Evolutionary conservation across 2,113 vertebrate genomes (phyloP).

Genomic region (Cyprinodon brontotheroides): DNA sequence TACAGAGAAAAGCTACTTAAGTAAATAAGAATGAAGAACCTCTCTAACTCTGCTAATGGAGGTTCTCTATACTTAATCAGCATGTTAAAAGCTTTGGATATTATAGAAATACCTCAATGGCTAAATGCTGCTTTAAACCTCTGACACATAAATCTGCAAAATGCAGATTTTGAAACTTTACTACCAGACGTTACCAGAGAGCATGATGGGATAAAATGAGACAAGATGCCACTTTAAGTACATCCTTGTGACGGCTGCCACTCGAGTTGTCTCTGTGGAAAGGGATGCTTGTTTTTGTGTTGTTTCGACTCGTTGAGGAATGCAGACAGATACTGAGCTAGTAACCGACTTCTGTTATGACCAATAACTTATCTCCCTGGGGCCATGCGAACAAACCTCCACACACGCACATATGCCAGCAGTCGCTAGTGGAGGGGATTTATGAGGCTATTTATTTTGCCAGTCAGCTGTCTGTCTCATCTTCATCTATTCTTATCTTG

Average conservation of each 20-base stretch:
- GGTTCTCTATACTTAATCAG: no score
- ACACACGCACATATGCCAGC: conserved; percentile 1
- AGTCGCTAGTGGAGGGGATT: conserved; percentile 34
- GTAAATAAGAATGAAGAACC: no score
- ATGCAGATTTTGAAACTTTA: not conserved
- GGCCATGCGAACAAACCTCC: conserved; percentile 23
- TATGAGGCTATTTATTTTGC: conserved; percentile 54
- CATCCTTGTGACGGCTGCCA: conserved; percentile 21
- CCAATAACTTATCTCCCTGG: conserved; percentile 34
- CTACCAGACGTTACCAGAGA: not conserved
- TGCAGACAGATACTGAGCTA: conserved; percentile 58
- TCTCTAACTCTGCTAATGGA: no score
- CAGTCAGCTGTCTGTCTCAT: conserved; percentile 44
- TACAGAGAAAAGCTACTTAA: no score
- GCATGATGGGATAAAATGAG: conserved; percentile 6
- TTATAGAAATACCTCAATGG: no score
- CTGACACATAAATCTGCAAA: not conserved
- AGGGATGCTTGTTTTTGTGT: conserved; percentile 42
- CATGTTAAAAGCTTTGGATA: no score
- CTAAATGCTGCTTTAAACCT: no score
- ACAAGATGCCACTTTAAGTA: conserved; percentile 24
- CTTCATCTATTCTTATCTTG: conserved; percentile 49
- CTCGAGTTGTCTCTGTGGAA: conserved; percentile 12
- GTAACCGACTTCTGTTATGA: conserved; percentile 38
- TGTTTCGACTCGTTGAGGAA: conserved; percentile 54